A percentile compares a stretch with the other conserved stretches of the same genome.
These are phyloP conservation scores for Psittacula cyanocephala DNA, from an alignment of 2,113 vertebrate species.

Conservation along the genomic window DNA sequence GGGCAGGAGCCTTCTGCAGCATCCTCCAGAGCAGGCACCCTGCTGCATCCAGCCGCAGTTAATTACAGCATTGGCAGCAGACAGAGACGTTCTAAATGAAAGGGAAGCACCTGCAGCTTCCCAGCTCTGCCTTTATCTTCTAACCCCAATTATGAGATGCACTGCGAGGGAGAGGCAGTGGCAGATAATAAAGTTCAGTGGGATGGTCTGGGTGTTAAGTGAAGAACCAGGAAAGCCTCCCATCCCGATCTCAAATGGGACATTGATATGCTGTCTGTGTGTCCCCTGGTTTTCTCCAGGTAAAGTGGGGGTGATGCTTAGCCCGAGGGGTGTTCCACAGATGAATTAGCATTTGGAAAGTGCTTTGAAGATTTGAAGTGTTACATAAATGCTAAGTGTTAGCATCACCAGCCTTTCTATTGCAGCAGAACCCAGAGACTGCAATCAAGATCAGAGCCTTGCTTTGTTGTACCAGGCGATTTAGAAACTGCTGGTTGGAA, in stretches of 20 bases:
- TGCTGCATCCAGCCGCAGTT: neutral
- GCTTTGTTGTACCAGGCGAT: neutral
- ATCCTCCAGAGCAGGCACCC: neutral
- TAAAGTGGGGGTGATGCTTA: neutral
- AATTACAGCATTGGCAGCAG: neutral
- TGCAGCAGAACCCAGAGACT: neutral
- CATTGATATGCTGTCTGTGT: neutral
- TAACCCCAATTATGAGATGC: neutral
- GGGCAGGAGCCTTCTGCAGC: neutral
- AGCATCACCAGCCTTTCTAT: neutral
- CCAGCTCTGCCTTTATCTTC: neutral
- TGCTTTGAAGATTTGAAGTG: neutral
- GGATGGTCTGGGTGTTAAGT: neutral
- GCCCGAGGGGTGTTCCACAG: neutral
- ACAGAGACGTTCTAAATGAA: neutral
- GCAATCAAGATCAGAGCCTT: neutral
- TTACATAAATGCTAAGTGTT: neutral
- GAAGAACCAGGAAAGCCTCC: neutral
- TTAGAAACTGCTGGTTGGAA: neutral
- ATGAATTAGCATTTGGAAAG: neutral
- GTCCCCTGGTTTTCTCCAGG: neutral
- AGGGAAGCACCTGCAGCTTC: neutral
- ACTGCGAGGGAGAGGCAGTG: neutral
- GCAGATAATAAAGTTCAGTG: neutral
- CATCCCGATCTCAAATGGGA: neutral